Base-by-base conservation (phyloP, 2,113 vertebrate species). In the Salvelinus namaycush region DNA sequence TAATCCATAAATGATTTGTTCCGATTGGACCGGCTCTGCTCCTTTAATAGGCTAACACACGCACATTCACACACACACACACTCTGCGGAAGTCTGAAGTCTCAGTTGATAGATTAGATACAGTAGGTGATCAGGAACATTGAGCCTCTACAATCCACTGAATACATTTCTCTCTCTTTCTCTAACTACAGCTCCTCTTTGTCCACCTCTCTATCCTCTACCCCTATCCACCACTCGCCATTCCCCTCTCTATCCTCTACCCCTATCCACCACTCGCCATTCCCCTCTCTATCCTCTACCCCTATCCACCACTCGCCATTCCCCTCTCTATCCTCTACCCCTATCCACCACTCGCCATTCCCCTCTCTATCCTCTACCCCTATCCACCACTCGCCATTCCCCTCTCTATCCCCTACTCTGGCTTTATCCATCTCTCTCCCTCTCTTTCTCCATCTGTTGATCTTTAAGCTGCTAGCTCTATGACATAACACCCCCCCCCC, bases 81-180 rank as follows among this genome's bases (percentile, higher is more conserved):
- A 66, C 64, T 75, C 72, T 73, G 74, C 75, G 81, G 74, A 76
- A 11, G 29, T 83, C 13, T 73, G 74, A 78, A 66, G 39, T 77
- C 27, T 70, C 2, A 29, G 9, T 54, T 13, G 27, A 29, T 60
- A 77, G 75, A 80, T 72, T 68, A 20, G 86, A 78, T 73, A 83
- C 82, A 62, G 0, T 73, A 27, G 27, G 66, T 80, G 74, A 87
- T 81, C 31, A 14, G 44, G 48, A 48, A 62, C 68, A 88, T 60
- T 67, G 75, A 86, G 75, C 75, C 62, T 72, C 76, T 2, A 74
- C 80, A 66, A 76, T 79, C 79, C 80, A 80, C 39, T 0, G 72
- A 83, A 48, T 80, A 8, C 57, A 22, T 29, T 31, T 26, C 3
- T 9, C 64, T 14, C 3, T 16, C 74, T 14, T 5, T 24, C 39